These are phyloP conservation scores for Ammospiza caudacuta DNA, from an alignment of 2,113 vertebrate genomes.

Conservation along the genomic window DNA sequence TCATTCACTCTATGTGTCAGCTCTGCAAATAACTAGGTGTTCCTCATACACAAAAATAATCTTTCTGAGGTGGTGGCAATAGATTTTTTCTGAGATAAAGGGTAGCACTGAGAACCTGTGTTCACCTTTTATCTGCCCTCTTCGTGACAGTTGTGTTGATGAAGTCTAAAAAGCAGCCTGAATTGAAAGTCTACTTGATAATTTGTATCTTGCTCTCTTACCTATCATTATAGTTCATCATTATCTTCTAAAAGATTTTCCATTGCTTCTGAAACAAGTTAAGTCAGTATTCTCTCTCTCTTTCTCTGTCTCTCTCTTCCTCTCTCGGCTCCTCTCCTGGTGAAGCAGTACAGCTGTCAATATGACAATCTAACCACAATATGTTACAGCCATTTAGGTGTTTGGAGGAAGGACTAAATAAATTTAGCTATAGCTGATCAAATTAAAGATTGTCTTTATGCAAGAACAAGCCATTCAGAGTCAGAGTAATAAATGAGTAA, in stretches of 20 bases:
- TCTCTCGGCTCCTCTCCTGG: neutral
- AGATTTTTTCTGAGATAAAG: slow-evolving; percentile 40
- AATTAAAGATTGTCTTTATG: slow-evolving; percentile 1
- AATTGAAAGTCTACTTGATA: slow-evolving; percentile 28
- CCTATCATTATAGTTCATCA: slow-evolving; percentile 35
- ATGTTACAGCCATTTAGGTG: neutral
- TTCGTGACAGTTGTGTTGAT: neutral
- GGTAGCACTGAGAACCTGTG: neutral
- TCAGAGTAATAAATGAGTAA: neutral
- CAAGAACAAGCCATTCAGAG: neutral
- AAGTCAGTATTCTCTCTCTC: neutral
- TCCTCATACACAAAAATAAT: slow-evolving; percentile 45
- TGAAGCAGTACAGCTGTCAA: neutral
- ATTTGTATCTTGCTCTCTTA: slow-evolving; percentile 47
- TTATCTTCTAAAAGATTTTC: slow-evolving; percentile 47
- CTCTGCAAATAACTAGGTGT: neutral
- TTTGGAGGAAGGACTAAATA: neutral
- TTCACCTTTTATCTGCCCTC: slow-evolving; percentile 44
- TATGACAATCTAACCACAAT: neutral
- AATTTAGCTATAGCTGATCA: slow-evolving; percentile 25
- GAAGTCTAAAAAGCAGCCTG: slow-evolving; percentile 12
- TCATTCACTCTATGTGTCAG: neutral
- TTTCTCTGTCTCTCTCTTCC: neutral
- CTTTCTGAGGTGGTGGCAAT: slow-evolving; percentile 4
- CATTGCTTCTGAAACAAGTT: slow-evolving; percentile 33